Evolutionary conservation across 2,113 vertebrate species (phyloP), one percentile per base, ranked within the genome.

Genomic region (Nibea albiflora): DNA sequence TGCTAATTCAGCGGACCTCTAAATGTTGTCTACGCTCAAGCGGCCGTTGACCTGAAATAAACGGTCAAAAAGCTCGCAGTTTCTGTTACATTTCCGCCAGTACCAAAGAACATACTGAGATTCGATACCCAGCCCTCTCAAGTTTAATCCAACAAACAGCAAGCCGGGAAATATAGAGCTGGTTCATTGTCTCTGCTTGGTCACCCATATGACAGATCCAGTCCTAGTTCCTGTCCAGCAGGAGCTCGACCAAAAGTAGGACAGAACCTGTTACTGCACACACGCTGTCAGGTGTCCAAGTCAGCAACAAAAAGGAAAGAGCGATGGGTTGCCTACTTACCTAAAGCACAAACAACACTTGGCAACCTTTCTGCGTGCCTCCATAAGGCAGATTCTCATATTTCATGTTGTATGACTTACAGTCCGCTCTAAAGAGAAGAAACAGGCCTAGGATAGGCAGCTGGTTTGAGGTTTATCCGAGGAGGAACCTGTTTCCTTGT

Each of bases 331-430:
- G 56, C 53, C 35, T 56, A 28, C 26, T 64, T 76, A 39, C 56
- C 28, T 65, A 84, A 71, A 76, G 61, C 69, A 78, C 68, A 50
- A 50, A 42, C 16, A 42, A n/a, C n/a, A 39, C 44, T 58, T 76
- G 46, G 70, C 26, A 39, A 15, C 16, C 12, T 26, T 56, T 53
- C 16, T 52, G 17, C 9, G 4, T 22, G 28, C 44, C 31, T 64
- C 20, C 24, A 56, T 56, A 42, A 74, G 5, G 35, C 50, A 62
- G n/a, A 19, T 28, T 2, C 54, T 73, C 66, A 76, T 76, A 65
- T 67, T 77, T 80, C 1, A 83, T 76, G 56, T 22, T 76, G 56
- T 22, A 62, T 57, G 56, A 3, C 42, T 46, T 54, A 10, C 8
- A 49, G 24, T 24, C 28, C 17, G 56, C 39, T 3, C 8, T 5